A percentile compares a stretch with the other conserved stretches of the same genome.
phyloP scores from a whole-genome alignment of 1,140 invertebrate species.

The Sinonovacula constricta region DNA sequence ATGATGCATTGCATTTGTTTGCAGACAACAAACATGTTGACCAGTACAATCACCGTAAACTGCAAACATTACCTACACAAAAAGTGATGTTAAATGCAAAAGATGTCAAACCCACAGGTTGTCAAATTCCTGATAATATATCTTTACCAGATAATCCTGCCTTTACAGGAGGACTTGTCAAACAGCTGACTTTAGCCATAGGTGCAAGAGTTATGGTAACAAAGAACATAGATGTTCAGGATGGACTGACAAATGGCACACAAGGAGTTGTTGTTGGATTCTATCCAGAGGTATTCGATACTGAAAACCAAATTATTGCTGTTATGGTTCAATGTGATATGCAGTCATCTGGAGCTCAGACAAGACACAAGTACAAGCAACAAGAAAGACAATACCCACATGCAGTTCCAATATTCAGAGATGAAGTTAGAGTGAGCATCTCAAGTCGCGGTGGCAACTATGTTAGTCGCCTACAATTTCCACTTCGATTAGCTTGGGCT shows the following conservation, averaged over 20 bases:
- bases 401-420: neutral
- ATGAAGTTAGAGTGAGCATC: neutral
- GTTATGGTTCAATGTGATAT: slow-evolving; percentile 10
- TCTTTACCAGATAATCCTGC: neutral
- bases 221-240: slow-evolving; percentile 20
- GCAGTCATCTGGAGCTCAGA: neutral
- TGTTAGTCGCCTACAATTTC: slow-evolving; percentile 48
- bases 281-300: neutral
- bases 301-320: neutral
- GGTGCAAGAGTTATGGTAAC: slow-evolving; percentile 21
- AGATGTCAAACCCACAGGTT: neutral
- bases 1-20: slow-evolving; percentile 9
- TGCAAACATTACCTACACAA: neutral
- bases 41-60: neutral
- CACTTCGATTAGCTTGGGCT: slow-evolving; percentile 51
- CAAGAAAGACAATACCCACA: neutral
- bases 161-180: neutral
- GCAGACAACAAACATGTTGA: slow-evolving; percentile 3
- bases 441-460: neutral
- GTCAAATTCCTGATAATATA: neutral
- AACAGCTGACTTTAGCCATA: slow-evolving; percentile 6
- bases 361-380: slow-evolving; percentile 10
- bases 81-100: neutral
- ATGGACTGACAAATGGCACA: slow-evolving; percentile 29
- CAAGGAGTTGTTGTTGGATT: slow-evolving; percentile 6